Base-by-base conservation (phyloP, 2,113 vertebrate genomes). In the Coreoperca whiteheadi region DNA sequence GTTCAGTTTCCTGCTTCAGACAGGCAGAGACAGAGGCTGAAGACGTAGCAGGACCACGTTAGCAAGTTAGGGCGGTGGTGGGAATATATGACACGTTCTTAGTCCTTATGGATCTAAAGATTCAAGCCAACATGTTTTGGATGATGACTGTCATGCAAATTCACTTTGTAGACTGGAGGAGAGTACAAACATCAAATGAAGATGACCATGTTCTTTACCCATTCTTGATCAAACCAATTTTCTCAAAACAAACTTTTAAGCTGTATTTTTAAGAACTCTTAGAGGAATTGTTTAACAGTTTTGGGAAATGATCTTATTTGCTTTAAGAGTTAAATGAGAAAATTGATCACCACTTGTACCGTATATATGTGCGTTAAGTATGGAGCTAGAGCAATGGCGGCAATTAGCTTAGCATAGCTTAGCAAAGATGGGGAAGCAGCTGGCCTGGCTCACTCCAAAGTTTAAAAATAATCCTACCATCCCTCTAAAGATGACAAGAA, bases 1-100 rank as follows among this genome's bases (percentile, higher is more conserved):
- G 87, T 84, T 87, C 60, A 69, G 73, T 75, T 84, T 77, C 79
- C 75, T 76, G 79, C 79, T 85, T 75, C 84, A 89, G 80, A 87
- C 77, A 76, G 77, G 51, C 37, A 74, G 74, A 77, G 77, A 48
- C 51, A 68, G 87, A 66, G 68, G 78, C 63, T 48, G 67, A 69
- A 57, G 69, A 43, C 43, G 39, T n/a, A 76, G 70, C 53, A 46
- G 51, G 59, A 72, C 81, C 34, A 56, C 21, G 64, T 61, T 69
- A 66, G 67, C 15, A 34, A 59, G 61, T 56, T 63, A 72, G 73
- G 34, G 1, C 25, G 43, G 21, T 64, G 54, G 34, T 68, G 8
- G 56, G 34, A 56, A 76, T 61, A 50, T 16, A 39, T 53, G 34
- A 72, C 39, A 67, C 56, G 16, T 25, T 37, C 39, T 64, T 56